A percentile compares a stretch with the other conserved stretches of the same genome.
Evolutionary conservation across 2,113 vertebrate genomes (phyloP).

Genomic region (Etheostoma cragini): DNA sequence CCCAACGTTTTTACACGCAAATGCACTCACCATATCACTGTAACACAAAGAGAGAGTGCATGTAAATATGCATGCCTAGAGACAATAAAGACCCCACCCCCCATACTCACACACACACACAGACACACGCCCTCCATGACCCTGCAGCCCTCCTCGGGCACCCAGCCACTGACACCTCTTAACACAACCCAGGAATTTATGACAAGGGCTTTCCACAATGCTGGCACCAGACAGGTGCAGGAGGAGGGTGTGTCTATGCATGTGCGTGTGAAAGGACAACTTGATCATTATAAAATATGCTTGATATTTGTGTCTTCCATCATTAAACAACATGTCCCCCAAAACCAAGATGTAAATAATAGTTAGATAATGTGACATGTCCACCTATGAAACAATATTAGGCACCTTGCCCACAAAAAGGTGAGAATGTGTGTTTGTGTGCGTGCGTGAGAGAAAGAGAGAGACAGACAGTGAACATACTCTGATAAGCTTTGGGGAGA

Average conservation of each 20-base stretch:
- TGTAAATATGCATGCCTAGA: conserved; percentile 46
- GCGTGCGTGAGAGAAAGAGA: not conserved
- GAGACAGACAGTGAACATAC: conserved; percentile 13
- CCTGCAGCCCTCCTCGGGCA: conserved; percentile 53
- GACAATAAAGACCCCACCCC: not conserved
- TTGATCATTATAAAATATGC: conserved; percentile 39
- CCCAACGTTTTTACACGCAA: conserved; percentile 44
- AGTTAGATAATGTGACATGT: conserved; percentile 28
- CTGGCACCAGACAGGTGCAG: conserved; percentile 72
- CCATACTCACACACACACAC: conserved; percentile 7
- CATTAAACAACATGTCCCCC: conserved; percentile 11
- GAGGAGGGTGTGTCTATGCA: conserved; percentile 21
- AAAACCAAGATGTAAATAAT: not conserved
- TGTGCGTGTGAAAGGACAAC: not conserved
- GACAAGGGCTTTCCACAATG: conserved; percentile 57
- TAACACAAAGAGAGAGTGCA: conserved; percentile 59
- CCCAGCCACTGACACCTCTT: conserved; percentile 66
- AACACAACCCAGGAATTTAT: conserved; percentile 78
- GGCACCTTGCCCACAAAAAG: not conserved
- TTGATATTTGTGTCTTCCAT: conserved; percentile 13
- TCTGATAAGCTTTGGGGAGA: conserved; percentile 51
- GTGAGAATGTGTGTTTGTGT: conserved; percentile 9
- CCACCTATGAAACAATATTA: conserved; percentile 25
- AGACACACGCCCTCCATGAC: conserved; percentile 48
- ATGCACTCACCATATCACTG: conserved; percentile 55